Evolutionary conservation across 1,140 invertebrate species (phyloP), one percentile per base, ranked within the genome.

Genomic region (Leptonema lineaticorne): DNA sequence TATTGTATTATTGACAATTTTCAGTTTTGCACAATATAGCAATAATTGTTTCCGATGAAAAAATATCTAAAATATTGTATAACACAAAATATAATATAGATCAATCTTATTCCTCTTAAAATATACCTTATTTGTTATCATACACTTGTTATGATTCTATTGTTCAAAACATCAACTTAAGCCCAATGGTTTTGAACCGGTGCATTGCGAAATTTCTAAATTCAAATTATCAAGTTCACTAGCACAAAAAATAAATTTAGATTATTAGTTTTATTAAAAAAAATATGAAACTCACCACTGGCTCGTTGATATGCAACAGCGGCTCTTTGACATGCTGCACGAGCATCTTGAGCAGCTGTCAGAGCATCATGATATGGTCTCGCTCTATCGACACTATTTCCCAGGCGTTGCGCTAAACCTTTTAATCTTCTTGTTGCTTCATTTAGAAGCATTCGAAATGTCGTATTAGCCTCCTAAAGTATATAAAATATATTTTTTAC

Each of bases 221-320:
- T 8, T 46, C 41, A 46, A 16, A 46, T 5, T 33, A n/a, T n/a
- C n/a, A n/a, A n/a, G n/a, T n/a, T n/a, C n/a, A 37, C 33, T 8
- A 8, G n/a, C n/a, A 26, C 0, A 46, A 24, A 24, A 2, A 27
- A 29, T 48, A n/a, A 57, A 53, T 11, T 7, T 33, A 63, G 4
- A 63, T 45, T 37, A 18, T 18, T 11, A 18, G 5, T 63, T 22
- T 7, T 53, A 8, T 16, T 53, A 24, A 14, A 58, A 24, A 48
- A 28, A 14, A n/a, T n/a, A 18, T n/a, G n/a, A n/a, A n/a, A 45
- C 74, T 84, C 80, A 92, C 93, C 92, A 81, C 92, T 96, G 28
- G 95, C 94, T 76, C 93, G 86, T 79, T 97, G 94, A 78, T 93
- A 99, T 76, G 92, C 89, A 33, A 94, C 89, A 30, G 95, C 95